A percentile compares a stretch with the other conserved stretches of the same genome.
phyloP scores from a whole-genome alignment of 2,113 vertebrate species.

The Mugil cephalus region DNA sequence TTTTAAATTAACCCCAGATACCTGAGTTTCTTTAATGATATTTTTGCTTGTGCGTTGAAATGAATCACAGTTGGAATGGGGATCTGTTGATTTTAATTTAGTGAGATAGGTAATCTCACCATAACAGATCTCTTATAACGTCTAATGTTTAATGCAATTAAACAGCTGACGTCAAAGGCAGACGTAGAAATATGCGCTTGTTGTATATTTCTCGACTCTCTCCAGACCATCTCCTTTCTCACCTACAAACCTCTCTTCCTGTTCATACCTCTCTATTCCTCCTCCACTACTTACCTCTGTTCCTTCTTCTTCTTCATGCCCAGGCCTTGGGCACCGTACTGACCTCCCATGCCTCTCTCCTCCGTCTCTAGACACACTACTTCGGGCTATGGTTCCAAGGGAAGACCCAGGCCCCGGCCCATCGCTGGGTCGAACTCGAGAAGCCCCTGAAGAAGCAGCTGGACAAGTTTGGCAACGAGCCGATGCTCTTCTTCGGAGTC shows the following conservation, averaged over 20 bases:
- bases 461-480: constrained; percentile 97
- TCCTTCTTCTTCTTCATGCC: background rate
- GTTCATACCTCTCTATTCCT: background rate
- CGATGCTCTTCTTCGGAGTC: constrained; percentile 95
- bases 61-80: too few species aligned
- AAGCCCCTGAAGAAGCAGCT: constrained; percentile 98
- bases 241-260: constrained; percentile 24
- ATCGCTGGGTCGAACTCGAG: constrained; percentile 97
- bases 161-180: constrained; percentile 35
- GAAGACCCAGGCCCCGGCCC: constrained; percentile 92
- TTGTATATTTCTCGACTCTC: constrained; percentile 16
- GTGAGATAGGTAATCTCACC: constrained; percentile 1
- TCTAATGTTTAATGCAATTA: constrained; percentile 33
- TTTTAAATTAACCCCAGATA: background rate
- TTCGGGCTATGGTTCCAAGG: constrained; percentile 97
- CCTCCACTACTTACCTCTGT: constrained; percentile 29
- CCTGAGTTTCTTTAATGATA: background rate
- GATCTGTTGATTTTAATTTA: background rate
- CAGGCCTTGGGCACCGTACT: background rate
- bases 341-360: constrained; percentile 48
- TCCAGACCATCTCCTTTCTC: constrained; percentile 17
- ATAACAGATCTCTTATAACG: background rate
- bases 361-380: constrained; percentile 88
- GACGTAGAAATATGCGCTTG: constrained; percentile 32
- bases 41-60: background rate